Base-by-base conservation (phyloP, 2,113 vertebrate genomes). In the Poeciliopsis prolifica region DNA sequence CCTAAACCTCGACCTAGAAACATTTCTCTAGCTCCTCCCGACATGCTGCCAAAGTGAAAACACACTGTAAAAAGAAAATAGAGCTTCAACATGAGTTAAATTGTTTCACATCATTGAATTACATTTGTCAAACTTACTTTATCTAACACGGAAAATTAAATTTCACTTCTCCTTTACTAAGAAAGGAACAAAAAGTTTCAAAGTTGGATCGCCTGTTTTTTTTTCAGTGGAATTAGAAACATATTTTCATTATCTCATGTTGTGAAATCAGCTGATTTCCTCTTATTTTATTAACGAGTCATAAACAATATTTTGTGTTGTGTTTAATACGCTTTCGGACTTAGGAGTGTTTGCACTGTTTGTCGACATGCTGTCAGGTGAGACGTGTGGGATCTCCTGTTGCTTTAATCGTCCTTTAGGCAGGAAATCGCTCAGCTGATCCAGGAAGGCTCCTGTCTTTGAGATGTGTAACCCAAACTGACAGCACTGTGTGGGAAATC, bases 391-490 rank as follows among this genome's bases (percentile, higher is more conserved):
- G 77, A 80, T 81, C 79, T 67, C 82, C 84, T 74, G 48, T 26
- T 37, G 31, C 12, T 37, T 29, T 15, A 26, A 58, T 26, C 28
- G 17, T 28, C 17, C 15, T 12, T 74, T 19, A 82, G 82, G 64
- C 3, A 33, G 77, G 71, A 81, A 86, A 84, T 78, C 66, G 77
- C 61, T 33, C 65, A 69, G 42, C 67, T 31, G 42, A 85, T 65
- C 54, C 51, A 48, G 66, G 89, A 62, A 51, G 63, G 72, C 74
- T 85, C 79, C 86, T 86, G 91, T 92, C 90, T 87, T 87, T 87
- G 87, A 62, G 86, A 92, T 91, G 76, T 88, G 92, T 91, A 91
- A 93, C 79, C 62, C 76, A 84, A 92, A 79, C 81, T 91, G 92
- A 93, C 51, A 81, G 61, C 69, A 69, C 86, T 83, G 62, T 48